Evolutionary conservation across 1,140 invertebrate genomes (phyloP), one percentile per base, ranked within the genome.

Genomic region (Gryllus bimaculatus): DNA sequence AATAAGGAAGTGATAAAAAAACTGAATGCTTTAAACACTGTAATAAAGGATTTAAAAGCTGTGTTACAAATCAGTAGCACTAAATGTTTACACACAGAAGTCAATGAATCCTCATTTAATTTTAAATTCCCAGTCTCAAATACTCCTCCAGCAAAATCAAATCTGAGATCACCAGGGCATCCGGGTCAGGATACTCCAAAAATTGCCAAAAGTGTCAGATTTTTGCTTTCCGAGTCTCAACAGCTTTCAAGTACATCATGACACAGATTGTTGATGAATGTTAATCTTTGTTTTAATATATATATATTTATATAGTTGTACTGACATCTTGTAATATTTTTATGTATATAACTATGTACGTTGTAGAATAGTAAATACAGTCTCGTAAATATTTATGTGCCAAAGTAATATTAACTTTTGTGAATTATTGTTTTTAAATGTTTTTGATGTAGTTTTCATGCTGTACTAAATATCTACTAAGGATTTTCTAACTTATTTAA

Each of bases 1-100:
- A 77, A 79, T n/a, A 81, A 21, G 1, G 78, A 80, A 47, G 47
- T 66, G 54, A 74, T n/a, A 78, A n/a, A 75, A 74, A 74, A 47
- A 13, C 48, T 8, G 78, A 79, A 13, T 78, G 73, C 47, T 15
- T 73, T 21, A 75, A 47, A 73, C 73, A 74, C 10, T 81, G 81
- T 78, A 79, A 82, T 48, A 83, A 80, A 48, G 81, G 83, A 10
- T 82, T 82, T 18, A 81, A 84, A 47, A 81, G 80, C 47, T 81
- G 78, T 2, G 54, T 66, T 66, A 18, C 10, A 39, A 39, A 39
- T 39, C 26, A 39, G 26, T 39, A 39, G 26, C 26, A 39, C 26
- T 2, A 39, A 39, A 39, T 39, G 26, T 39, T 39, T 39, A 39
- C 1, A 39, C 26, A 39, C 26, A 39, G 26, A 39, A 39, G 26